Conservation (phyloP, 2,888 invertebrate genomes). For the Prosapia bicincta region DNA sequence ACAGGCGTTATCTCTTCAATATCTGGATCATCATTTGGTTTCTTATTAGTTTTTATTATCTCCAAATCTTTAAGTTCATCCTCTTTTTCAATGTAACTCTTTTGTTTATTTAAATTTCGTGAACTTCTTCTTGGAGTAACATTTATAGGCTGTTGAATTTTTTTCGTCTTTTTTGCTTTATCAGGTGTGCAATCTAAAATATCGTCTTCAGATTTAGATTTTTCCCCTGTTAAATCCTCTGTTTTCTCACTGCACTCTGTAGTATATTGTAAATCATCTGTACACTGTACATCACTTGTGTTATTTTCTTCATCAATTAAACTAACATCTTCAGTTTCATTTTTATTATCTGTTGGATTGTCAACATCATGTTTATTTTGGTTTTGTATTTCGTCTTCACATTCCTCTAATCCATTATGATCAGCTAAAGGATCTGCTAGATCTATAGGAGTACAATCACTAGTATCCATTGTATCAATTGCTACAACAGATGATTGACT, state of each 20-base stretch:
- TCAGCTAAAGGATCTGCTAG: neutral
- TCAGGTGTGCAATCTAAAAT: constrained; percentile 44
- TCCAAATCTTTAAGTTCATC: constrained; percentile 43
- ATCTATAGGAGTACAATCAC: neutral
- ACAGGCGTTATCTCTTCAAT: constrained; percentile 60
- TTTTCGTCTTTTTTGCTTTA: constrained; percentile 38
- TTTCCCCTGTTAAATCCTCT: constrained; percentile 37
- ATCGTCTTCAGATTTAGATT: constrained; percentile 39
- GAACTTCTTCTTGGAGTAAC: constrained; percentile 54
- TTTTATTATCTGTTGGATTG: neutral
- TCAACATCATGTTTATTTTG: neutral
- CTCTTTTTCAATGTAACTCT: constrained; percentile 47
- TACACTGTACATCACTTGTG: constrained; percentile 29
- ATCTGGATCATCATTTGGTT: constrained; percentile 59
- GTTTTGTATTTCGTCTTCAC: neutral
- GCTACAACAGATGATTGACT: neutral
- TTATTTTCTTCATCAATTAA: constrained; percentile 12
- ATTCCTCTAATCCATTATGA: neutral
- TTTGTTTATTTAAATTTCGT: constrained; percentile 57
- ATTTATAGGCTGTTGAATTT: constrained; percentile 37
- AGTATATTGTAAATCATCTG: no score
- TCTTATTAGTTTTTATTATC: constrained; percentile 40
- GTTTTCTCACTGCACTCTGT: constrained; percentile 41
- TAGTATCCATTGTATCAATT: neutral
- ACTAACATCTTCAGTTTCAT: constrained; percentile 3